Base-by-base conservation (phyloP, 2,888 invertebrate species). In the Andrena minutula region DNA sequence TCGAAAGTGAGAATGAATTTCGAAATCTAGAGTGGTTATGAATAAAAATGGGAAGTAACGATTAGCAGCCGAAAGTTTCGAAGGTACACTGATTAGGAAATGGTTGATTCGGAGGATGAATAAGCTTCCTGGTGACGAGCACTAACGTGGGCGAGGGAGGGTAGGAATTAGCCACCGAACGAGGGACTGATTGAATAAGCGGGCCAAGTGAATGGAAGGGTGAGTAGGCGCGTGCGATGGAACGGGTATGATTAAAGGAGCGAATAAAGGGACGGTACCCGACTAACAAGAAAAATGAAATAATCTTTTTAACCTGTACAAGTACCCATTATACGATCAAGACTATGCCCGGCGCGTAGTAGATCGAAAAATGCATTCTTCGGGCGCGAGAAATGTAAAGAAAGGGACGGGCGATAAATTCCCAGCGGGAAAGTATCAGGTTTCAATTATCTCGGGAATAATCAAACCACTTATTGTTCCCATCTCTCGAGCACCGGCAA, bases 381-480 rank as follows among this genome's bases (percentile, higher is more conserved):
- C 32, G 10, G 0, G 8, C 12, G 2, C 6, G 30, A 49, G 41
- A 23, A 20, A 26, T 23, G 56, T 58, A 23, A 56, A 41, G 41
- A 69, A 58, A 65, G 12, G 16, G 23, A 23, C 5, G 32, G 41
- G 23, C 12, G 7, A 69, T 76, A 69, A 69, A 79, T 79, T 58
- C 49, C 69, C 12, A 12, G 2, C 28, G 8, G 64, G 61, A 16
- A 76, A 76, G 30, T 79, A 76, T 76, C 79, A 58, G 70, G 35
- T 76, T 79, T 69, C 79, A 65, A 79, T 79, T 76, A 76, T 77
- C 79, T 65, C 12, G n/a, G 70, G 30, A 79, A 70, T 70, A 51
- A 78, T 78, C 75, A 47, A 63, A 53, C 32, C 77, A 35, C 16
- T 56, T 56, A 56, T 74, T 28, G 16, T 61, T 63, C n/a, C 41